Evolutionary conservation across 1,140 invertebrate species (phyloP), one percentile per base, ranked within the genome.

Genomic region (Mizuhopecten yessoensis): DNA sequence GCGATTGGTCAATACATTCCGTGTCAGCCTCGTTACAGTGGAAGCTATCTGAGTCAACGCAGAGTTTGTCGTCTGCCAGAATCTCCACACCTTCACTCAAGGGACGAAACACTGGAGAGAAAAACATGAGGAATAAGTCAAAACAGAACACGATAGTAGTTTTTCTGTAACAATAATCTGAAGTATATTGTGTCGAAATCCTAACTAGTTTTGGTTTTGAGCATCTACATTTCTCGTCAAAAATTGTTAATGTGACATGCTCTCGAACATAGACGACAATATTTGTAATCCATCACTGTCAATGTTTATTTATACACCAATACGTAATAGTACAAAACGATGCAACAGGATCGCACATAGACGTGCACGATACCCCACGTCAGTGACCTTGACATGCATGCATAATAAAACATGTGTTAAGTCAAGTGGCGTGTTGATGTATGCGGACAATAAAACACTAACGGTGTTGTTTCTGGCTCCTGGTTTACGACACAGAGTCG

Each of bases 1-100:
- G 88, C 0, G 88, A 42, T 33, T 90, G 86, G 13, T 88, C 75
- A 29, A 91, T 88, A 86, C 90, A 91, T 29, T 89, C 89, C 20
- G 34, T 34, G 29, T 42, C 23, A 29, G 49, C 42, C 10, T 89
- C 88, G 49, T 91, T 23, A 91, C 89, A 92, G 13, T 90, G 57
- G 33, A 93, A 92, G 20, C 42, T 34, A 34, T 89, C 86, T 17
- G 34, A 7, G 20, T 45, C 33, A 9, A 49, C 33, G 88, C 91
- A 91, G 39, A 34, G 33, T 17, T 57, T 45, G 20, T 87, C 33
- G 11, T 75, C 57, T 75, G n/a, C 57, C n/a, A 75, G 57, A 17
- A 75, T 75, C 23, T 75, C 57, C 57, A 75, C 57, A 29, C 57
- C 57, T n/a, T n/a, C 57, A 75, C 57, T 75, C 57, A n/a, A 75